phyloP scores from a whole-genome alignment of 2,888 invertebrate species.

The Amiota communis region DNA sequence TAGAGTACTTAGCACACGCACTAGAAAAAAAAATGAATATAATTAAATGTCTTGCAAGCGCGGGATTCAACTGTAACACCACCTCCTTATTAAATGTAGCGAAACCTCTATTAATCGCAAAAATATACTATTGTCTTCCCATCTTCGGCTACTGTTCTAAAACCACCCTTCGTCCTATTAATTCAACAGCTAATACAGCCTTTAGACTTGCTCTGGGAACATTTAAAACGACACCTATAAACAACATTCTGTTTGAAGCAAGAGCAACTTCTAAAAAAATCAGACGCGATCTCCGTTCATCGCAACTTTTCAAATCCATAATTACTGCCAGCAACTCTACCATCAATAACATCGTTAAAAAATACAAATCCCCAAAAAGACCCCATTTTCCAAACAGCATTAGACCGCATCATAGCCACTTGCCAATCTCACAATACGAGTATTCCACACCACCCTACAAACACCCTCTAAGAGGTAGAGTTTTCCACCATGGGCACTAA shows the following conservation, averaged over 20 bases:
- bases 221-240: constrained; percentile 12
- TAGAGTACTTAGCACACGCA: constrained; percentile 22
- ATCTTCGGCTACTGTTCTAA: constrained; percentile 19
- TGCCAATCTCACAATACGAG: not conserved
- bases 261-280: not conserved
- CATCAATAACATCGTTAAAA: not conserved
- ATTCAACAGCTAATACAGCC: constrained; percentile 29
- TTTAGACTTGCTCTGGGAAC: constrained; percentile 13
- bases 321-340: constrained; percentile 2
- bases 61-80: constrained; percentile 24
- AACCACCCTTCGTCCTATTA: constrained; percentile 20
- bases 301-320: not conserved
- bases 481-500: constrained; percentile 17
- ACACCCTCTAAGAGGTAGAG: not conserved
- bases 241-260: constrained; percentile 10
- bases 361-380: not conserved
- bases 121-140: constrained; percentile 28
- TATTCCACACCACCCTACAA: constrained; percentile 1
- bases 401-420: not conserved
- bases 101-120: constrained; percentile 17
- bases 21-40: constrained; percentile 37
- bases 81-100: not conserved
- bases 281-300: not conserved
- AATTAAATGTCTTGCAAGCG: constrained; percentile 28
- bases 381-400: constrained; percentile 1